Base-by-base conservation (phyloP, 2,888 invertebrate genomes). In the Timandra comae region DNA sequence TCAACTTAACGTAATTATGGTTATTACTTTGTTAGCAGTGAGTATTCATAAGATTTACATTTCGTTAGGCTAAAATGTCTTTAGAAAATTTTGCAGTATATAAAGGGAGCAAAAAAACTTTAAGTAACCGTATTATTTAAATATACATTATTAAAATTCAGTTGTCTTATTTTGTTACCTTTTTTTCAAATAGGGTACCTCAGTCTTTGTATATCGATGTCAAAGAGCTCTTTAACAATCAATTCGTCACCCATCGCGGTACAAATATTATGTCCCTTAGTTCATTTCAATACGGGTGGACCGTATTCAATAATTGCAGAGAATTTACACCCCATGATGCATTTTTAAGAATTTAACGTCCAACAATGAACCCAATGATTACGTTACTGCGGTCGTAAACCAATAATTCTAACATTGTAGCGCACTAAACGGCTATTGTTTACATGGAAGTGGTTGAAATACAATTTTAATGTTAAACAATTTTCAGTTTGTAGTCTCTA, bases 231-330 rank as follows among this genome's bases (percentile, higher is more conserved):
- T 60, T 43, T 43, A 46, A 73, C 59, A 72, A 69, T 53, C 56
- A 62, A 82, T 84, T 78, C 57, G 81, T 68, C 63, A 74, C 72
- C 58, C 64, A 49, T 56, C 54, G 79, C 52, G 80, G 84, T 78
- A 64, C 77, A 70, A 82, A 84, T 81, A 84, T 84, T 84, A 65
- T 78, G 72, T 73, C 64, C 61, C 56, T 61, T 58, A 46, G 58
- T 62, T 63, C 60, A 56, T 49, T 58, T 61, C 63, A 56, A 49
- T 63, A 16, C 16, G 16, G 16, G 16, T 16, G 16, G 16, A 16
- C 67, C 65, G 65, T 61, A 64, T 65, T 56, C 47, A 55, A 52
- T 54, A 57, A 63, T 59, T 59, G 53, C 60, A 52, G 51, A 50
- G 53, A 53, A 67, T 67, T 71, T 66, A 71, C 71, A 71, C 66